Percentiles rank a stretch among this genome's conserved stretches.
Evolutionary conservation across 2,113 vertebrate species (phyloP).

Genomic region (Sylvilagus bachmani): DNA sequence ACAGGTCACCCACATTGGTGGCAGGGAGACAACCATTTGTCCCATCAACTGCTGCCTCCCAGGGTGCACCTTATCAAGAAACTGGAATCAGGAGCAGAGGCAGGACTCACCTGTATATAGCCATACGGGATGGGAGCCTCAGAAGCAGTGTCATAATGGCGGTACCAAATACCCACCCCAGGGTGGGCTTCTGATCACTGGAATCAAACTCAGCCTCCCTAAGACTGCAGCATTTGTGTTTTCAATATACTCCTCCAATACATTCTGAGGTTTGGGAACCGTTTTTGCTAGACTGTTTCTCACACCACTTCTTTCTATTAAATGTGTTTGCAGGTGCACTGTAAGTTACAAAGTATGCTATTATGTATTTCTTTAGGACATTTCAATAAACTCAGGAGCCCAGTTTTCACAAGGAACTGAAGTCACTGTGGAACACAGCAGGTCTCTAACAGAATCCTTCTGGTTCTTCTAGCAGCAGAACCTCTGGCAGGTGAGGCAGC

Average conservation of each 20-base stretch:
- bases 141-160: no score
- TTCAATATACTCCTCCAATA: not conserved
- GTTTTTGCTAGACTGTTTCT: not conserved
- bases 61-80: no score
- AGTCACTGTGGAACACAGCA: not conserved
- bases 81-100: no score
- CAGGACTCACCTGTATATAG: no score
- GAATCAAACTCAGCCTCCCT: not conserved
- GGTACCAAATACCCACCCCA: no score
- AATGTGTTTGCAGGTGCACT: not conserved
- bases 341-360: not conserved
- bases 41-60: no score
- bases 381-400: not conserved
- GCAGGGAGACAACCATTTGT: no score
- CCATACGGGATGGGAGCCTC: no score
- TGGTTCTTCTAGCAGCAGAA: not conserved
- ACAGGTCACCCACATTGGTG: no score
- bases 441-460: not conserved
- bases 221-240: not conserved
- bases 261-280: not conserved
- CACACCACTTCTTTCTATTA: not conserved
- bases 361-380: not conserved
- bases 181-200: not conserved
- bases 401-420: not conserved
- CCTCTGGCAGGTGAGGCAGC: not conserved